Percentiles rank a stretch among this genome's conserved stretches.
These are phyloP conservation scores for Sphaerodactylus townsendi DNA, from an alignment of 2,113 vertebrate genomes.

Conservation along the genomic window DNA sequence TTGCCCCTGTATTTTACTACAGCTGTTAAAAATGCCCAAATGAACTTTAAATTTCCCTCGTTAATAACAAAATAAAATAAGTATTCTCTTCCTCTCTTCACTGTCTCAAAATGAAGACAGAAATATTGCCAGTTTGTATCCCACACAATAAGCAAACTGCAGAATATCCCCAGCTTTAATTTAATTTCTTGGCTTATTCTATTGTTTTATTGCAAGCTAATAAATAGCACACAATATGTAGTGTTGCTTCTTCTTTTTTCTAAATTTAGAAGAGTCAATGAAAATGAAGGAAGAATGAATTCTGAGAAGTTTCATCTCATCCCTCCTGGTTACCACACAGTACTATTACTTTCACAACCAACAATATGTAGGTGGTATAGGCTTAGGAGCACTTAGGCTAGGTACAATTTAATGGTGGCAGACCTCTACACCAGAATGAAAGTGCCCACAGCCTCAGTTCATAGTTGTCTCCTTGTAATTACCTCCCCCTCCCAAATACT, in stretches of 20 bases:
- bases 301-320: background rate
- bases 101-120: conserved; percentile 33
- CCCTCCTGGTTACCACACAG: background rate
- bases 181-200: conserved; percentile 1
- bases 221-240: conserved; percentile 9
- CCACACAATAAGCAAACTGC: background rate
- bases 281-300: conserved; percentile 15
- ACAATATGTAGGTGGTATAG: background rate
- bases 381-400: background rate
- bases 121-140: conserved; percentile 49
- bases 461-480: background rate
- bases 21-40: conserved; percentile 49
- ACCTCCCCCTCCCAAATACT: too few relatives aligned
- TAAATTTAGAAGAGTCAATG: conserved; percentile 16
- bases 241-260: conserved; percentile 3
- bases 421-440: background rate
- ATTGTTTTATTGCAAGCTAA: conserved; percentile 17
- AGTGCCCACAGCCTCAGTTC: background rate
- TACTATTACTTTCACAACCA: background rate
- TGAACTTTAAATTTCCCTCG: conserved; percentile 52
- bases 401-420: background rate
- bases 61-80: conserved; percentile 47
- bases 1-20: conserved; percentile 13
- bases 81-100: conserved; percentile 41
- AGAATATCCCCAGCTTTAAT: conserved; percentile 6